Percentiles rank a stretch among this genome's conserved stretches.
These are phyloP conservation scores for Oryzias melastigma DNA, from an alignment of 2,113 vertebrate genomes.

Conservation along the genomic window DNA sequence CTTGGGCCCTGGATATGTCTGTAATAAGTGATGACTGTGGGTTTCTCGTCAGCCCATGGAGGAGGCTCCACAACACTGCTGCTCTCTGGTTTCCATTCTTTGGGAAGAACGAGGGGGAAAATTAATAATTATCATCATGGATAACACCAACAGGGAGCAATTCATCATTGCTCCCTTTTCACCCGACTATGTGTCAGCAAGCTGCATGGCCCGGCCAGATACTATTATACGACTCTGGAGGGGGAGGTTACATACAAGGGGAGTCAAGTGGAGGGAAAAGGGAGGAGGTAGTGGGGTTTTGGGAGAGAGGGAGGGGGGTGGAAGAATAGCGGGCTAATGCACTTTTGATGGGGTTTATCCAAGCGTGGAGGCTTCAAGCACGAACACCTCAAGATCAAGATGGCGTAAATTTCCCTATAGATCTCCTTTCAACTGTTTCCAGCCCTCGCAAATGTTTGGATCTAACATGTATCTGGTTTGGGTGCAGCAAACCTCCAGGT, in stretches of 20 bases:
- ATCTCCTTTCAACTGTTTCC: conserved; percentile 15
- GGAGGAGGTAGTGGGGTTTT: conserved; percentile 60
- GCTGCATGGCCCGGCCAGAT: conserved; percentile 88
- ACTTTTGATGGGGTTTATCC: conserved; percentile 98
- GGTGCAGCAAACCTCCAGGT: conserved; percentile 11
- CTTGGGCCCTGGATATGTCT: conserved; percentile 65
- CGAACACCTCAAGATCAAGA: conserved; percentile 76
- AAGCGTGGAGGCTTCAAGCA: conserved; percentile 90
- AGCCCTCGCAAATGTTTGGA: conserved; percentile 21
- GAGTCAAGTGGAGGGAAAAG: conserved; percentile 75
- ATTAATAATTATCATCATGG: conserved; percentile 96
- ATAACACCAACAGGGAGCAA: conserved; percentile 92
- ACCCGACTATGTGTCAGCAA: conserved; percentile 85
- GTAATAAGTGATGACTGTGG: conserved; percentile 75
- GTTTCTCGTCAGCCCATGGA: conserved; percentile 60
- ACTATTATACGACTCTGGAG: conserved; percentile 88
- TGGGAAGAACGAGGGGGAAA: conserved; percentile 74
- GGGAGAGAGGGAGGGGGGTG: conserved; percentile 55
- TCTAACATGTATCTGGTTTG: conserved; percentile 12
- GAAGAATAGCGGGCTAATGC: conserved; percentile 88
- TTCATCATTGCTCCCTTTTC: conserved; percentile 90
- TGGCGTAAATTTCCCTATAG: conserved; percentile 57
- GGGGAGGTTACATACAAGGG: conserved; percentile 72
- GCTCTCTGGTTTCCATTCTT: conserved; percentile 68
- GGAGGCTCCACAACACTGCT: conserved; percentile 52